A percentile compares a stretch with the other conserved stretches of the same genome.
Evolutionary conservation across 2,113 vertebrate genomes (phyloP).

Genomic region (Serinus canaria): DNA sequence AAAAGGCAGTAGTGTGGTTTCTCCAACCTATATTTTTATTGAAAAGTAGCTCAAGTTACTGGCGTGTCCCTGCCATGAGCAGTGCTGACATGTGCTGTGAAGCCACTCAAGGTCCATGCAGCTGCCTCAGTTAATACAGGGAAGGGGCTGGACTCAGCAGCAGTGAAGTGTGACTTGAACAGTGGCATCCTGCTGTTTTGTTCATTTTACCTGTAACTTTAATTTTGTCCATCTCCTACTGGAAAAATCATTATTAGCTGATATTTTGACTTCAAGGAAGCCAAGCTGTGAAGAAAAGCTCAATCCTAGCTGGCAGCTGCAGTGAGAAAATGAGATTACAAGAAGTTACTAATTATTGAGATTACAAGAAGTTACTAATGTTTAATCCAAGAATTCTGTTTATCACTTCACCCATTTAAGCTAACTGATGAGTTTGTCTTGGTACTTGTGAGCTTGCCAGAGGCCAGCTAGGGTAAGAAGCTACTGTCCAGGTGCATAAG

Average conservation of each 20-base stretch:
- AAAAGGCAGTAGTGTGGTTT: background rate
- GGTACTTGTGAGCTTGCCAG: background rate
- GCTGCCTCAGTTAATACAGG: background rate
- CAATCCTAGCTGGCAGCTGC: background rate
- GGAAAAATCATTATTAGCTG: background rate
- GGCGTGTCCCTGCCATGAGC: background rate
- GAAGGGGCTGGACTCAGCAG: background rate
- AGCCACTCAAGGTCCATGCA: background rate
- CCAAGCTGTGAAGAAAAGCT: background rate
- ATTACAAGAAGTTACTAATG: background rate
- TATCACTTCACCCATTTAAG: background rate
- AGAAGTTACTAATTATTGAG: background rate
- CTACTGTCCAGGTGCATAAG: background rate
- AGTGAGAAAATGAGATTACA: background rate
- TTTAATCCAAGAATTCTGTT: background rate
- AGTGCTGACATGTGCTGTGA: background rate
- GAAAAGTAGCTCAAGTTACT: background rate
- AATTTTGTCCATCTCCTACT: background rate
- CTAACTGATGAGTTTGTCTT: background rate
- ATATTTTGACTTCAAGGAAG: background rate
- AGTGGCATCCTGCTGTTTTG: background rate
- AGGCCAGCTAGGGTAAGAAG: background rate
- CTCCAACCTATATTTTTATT: background rate
- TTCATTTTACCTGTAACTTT: background rate
- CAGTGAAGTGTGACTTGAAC: background rate